Evolutionary conservation across 2,113 vertebrate genomes (phyloP), one percentile per base, ranked within the genome.

Genomic region (Ascaphus truei): DNA sequence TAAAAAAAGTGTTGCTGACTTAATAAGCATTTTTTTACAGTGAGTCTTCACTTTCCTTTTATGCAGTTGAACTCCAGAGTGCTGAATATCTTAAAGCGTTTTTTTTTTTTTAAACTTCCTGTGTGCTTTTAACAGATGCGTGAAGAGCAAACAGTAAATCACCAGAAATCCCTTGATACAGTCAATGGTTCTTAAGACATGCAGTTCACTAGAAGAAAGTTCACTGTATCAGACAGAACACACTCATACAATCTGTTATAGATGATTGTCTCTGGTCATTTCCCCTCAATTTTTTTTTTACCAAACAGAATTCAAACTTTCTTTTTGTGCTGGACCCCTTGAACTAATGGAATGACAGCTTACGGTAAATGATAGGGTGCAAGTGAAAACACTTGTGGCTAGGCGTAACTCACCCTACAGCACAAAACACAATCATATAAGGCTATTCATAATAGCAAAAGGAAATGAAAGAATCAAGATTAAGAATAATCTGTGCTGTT

Each of bases 121-220:
- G 27, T 65, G 47, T 53, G 48, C 39, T 43, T 48, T 57, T 33
- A 36, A 25, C 29, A 68, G 53, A 68, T 68, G 53, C 30, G 26
- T 18, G 37, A 29, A 33, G 41, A 58, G 23, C 8, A 7, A 20
- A 7, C 30, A n/a, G 30, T 68, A 58, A 45, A 58, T 57, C 65
- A 58, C 34, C 8, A 22, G 16, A 27, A 43, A 29, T 13, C 41
- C 45, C 53, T 68, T 29, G 30, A 57, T 47, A 29, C 45, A 48
- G 18, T 11, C 65, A 16, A n/a, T 20, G 65, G 53, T 18, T 57
- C 39, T 34, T 56, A 34, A 22, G 31, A 13, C 41, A 20, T 34
- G 10, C 52, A 26, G n/a, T 43, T 43, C 23, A 16, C 18, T 7
- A 51, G 47, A 45, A 20, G 5, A 29, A 56, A 56, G 29, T 8